phyloP scores from a whole-genome alignment of 2,113 vertebrate genomes.

The Apodemus speciosus region DNA sequence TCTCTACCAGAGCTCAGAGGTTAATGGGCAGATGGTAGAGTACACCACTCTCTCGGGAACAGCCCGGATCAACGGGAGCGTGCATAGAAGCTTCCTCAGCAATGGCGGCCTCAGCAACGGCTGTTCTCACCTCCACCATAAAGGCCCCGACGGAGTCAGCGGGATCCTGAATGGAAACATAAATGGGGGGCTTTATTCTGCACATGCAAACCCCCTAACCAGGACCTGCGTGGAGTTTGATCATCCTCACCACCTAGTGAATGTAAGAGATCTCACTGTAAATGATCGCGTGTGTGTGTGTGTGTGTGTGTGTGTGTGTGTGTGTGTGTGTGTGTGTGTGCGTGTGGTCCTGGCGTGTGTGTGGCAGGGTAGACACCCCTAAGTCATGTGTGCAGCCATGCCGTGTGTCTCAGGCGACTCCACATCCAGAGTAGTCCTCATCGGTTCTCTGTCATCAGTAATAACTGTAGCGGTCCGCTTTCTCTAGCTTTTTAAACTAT shows the following conservation, averaged over 20 bases:
- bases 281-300: background rate
- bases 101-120: conserved; percentile 84
- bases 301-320: no score
- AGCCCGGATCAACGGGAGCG: conserved; percentile 85
- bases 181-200: conserved; percentile 84
- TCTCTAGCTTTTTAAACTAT: conserved; percentile 40
- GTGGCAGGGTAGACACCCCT: background rate
- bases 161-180: conserved; percentile 86
- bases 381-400: background rate
- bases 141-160: conserved; percentile 86
- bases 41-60: conserved; percentile 89
- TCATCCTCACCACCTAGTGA: conserved; percentile 88
- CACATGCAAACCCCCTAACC: conserved; percentile 79
- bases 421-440: background rate
- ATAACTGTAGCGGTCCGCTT: background rate
- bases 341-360: no score
- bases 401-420: background rate
- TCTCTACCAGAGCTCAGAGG: conserved; percentile 91
- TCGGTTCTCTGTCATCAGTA: background rate
- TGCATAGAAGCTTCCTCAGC: conserved; percentile 87
- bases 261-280: conserved; percentile 87
- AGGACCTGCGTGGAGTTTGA: conserved; percentile 87
- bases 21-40: conserved; percentile 91
- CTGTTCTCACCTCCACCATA: conserved; percentile 93
- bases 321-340: no score